These are phyloP conservation scores for Dendrolimus kikuchii DNA, from an alignment of 1,140 invertebrate species.

Conservation along the genomic window DNA sequence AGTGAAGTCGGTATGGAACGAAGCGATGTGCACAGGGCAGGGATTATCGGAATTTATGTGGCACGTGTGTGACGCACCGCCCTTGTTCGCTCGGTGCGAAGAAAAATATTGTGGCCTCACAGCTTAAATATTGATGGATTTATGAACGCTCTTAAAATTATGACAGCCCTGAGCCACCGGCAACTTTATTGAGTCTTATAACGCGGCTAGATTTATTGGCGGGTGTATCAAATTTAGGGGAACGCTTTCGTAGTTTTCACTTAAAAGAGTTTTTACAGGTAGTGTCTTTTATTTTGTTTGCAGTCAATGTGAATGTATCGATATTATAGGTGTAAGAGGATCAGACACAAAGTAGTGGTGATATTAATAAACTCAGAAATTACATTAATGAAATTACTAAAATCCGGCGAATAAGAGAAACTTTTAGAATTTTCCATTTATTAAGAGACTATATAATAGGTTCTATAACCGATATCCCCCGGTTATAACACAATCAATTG, in stretches of 20 bases:
- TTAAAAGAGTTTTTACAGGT: constrained; percentile 10
- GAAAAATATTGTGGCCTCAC: constrained; percentile 64
- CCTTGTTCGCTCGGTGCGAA: constrained; percentile 35
- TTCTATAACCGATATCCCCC: too few relatives aligned
- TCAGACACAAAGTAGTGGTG: too few relatives aligned
- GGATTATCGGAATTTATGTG: constrained; percentile 68
- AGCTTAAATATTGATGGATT: constrained; percentile 70
- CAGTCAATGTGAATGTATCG: neutral
- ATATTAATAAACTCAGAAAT: too few relatives aligned
- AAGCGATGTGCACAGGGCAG: constrained; percentile 47
- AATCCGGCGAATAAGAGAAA: too few relatives aligned
- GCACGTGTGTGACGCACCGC: constrained; percentile 64
- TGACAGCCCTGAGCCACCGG: constrained; percentile 56
- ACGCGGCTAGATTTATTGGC: constrained; percentile 56
- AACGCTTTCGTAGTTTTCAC: constrained; percentile 46
- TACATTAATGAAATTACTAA: too few relatives aligned
- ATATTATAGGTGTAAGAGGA: neutral
- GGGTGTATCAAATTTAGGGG: constrained; percentile 44
- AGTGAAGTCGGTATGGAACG: constrained; percentile 33
- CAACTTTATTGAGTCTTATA: constrained; percentile 68
- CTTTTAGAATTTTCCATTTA: too few relatives aligned
- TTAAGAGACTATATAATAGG: too few relatives aligned
- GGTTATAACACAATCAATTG: too few relatives aligned
- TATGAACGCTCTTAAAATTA: constrained; percentile 68
- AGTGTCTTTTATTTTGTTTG: constrained; percentile 9